Evolutionary conservation across 2,888 invertebrate genomes (phyloP), one percentile per base, ranked within the genome.

Genomic region (Mythimna loreyi): DNA sequence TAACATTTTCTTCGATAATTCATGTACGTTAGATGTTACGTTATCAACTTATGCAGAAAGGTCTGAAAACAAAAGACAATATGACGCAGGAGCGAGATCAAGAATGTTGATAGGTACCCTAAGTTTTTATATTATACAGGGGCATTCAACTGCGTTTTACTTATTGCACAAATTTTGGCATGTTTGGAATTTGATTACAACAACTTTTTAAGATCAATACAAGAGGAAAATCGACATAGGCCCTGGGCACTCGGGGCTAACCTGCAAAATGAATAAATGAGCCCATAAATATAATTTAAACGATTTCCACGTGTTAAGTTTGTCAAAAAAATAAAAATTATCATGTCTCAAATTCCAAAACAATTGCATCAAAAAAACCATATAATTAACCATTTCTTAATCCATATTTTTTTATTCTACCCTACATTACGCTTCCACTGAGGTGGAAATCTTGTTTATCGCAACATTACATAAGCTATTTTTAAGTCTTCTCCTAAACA

Each of bases 361-460:
- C 33, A 49, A 28, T 1, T 65, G 53, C 28, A 65, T 60, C 3
- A 25, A 57, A 52, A 73, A 59, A 57, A 4, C 16, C 28, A 58
- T 49, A 33, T 43, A 45, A 49, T 70, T 28, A 50, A 59, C 30
- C 49, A 40, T 70, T 45, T 40, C 45, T 61, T 53, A 59, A 60
- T 71, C 55, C 13, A 58, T 77, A 33, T 47, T 25, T 52, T 43
- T 60, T 64, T 72, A 40, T 43, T 57, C 7, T 74, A 63, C 16
- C n/a, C 67, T 73, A 79, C 16, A 52, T 56, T 47, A 59, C 60
- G 62, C 28, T 40, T 63, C 67, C 79, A 73, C 75, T 72, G 78
- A 78, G 75, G 25, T 50, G 60, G 47, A 36, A 40, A 49, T 40
- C 5, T 25, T 28, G 40, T 55, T 21, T 67, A 71, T 78, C 63